A percentile compares a stretch with the other conserved stretches of the same genome.
These are phyloP conservation scores for Corydoras maculifer DNA, from an alignment of 2,113 vertebrate species.

Conservation along the genomic window DNA sequence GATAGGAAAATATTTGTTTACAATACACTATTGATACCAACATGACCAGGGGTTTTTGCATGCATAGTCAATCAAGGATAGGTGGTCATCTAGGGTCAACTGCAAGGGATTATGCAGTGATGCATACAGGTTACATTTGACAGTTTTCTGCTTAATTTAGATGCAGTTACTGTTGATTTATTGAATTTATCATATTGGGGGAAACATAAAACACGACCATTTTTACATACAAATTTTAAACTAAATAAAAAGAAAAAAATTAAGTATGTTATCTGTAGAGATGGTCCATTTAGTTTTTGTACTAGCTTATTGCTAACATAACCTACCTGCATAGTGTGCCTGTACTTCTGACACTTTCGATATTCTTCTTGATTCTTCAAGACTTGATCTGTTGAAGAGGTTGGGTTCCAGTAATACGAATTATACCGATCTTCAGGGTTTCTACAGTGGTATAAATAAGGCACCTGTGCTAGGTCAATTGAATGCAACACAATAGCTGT, in stretches of 20 bases:
- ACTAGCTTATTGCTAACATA: too few relatives aligned
- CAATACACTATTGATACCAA: background rate
- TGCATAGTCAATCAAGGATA: background rate
- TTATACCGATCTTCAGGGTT: background rate
- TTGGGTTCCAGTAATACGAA: background rate
- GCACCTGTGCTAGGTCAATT: fast-evolving
- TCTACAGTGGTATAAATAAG: fast-evolving
- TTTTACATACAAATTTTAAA: too few relatives aligned
- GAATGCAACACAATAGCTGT: conserved; percentile 49
- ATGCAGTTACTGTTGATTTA: too few relatives aligned
- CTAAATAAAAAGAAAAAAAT: too few relatives aligned
- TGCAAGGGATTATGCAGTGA: too few relatives aligned
- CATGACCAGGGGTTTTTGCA: background rate
- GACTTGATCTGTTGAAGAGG: background rate
- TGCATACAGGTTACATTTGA: too few relatives aligned
- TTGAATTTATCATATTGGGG: too few relatives aligned
- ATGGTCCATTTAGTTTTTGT: too few relatives aligned
- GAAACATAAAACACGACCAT: too few relatives aligned
- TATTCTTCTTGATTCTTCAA: fast-evolving
- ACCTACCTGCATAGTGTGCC: background rate
- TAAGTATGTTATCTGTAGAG: too few relatives aligned
- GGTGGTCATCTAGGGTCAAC: too few relatives aligned
- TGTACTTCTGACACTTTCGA: background rate
- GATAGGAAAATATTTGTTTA: background rate
- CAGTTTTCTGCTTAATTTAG: too few relatives aligned